Evolutionary conservation across 2,888 invertebrate species (phyloP).

Genomic region (Chalcosyrphus nemorum): DNA sequence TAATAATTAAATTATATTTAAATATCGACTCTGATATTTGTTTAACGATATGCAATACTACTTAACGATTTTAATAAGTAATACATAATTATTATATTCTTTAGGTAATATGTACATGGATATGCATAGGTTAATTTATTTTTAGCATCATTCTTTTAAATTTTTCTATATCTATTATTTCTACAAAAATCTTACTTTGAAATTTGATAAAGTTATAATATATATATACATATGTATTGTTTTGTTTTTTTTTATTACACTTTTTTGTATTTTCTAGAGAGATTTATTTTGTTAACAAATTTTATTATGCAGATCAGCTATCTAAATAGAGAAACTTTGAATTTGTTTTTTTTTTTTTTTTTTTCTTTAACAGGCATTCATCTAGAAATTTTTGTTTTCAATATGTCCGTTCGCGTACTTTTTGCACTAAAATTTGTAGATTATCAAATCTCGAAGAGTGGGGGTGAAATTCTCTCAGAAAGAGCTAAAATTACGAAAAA

Average conservation of each 20-base stretch:
- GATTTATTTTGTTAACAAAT: not conserved
- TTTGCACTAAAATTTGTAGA: too few relatives aligned
- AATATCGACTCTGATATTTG: slow-evolving; percentile 6
- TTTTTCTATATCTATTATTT: not conserved
- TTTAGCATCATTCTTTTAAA: not conserved
- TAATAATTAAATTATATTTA: slow-evolving; percentile 3
- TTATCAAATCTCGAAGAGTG: too few relatives aligned
- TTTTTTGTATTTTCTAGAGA: not conserved
- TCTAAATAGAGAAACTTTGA: slow-evolving; percentile 14
- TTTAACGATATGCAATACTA: slow-evolving; percentile 47
- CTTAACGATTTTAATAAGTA: slow-evolving; percentile 27
- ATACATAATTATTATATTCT: slow-evolving; percentile 13
- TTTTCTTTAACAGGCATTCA: not conserved
- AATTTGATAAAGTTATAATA: not conserved
- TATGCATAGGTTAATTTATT: slow-evolving; percentile 31
- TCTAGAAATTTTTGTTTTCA: not conserved
- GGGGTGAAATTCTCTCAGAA: too few relatives aligned
- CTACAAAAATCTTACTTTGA: not conserved
- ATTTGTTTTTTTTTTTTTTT: too few relatives aligned
- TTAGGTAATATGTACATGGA: slow-evolving; percentile 15
- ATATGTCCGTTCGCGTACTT: too few relatives aligned
- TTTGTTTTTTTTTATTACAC: not conserved
- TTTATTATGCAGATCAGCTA: slow-evolving; percentile 33
- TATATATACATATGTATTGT: slow-evolving; percentile 16
- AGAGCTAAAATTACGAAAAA: too few relatives aligned